A percentile compares a stretch with the other conserved stretches of the same genome.
phyloP scores from a whole-genome alignment of 2,113 vertebrate genomes.

The Psilopogon haemacephalus region DNA sequence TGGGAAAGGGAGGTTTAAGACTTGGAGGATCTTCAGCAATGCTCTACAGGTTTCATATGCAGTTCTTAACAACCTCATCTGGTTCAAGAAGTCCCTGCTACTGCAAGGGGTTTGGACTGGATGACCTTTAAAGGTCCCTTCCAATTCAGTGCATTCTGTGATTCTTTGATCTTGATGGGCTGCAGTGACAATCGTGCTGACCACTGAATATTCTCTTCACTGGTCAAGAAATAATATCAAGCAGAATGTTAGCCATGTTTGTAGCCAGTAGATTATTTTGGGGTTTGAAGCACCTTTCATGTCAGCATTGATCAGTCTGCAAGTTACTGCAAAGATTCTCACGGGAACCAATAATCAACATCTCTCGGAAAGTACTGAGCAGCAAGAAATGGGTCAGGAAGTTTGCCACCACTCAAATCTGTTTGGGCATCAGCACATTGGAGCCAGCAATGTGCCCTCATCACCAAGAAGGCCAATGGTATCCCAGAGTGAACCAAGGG shows the following conservation, averaged over 20 bases:
- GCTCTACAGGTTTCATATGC: background rate
- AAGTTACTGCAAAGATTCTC: background rate
- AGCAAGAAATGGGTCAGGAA: background rate
- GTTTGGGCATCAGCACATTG: background rate
- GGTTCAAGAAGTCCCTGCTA: no score
- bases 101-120: no score
- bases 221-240: background rate
- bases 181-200: background rate
- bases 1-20: background rate
- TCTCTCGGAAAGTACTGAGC: background rate
- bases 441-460: no score
- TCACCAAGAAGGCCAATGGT: no score
- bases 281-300: background rate
- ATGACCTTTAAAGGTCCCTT: no score
- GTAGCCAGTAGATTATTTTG: background rate
- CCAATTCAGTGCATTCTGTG: no score
- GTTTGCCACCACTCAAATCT: background rate
- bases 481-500: no score
- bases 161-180: background rate
- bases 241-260: background rate
- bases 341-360: background rate
- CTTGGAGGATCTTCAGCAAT: background rate
- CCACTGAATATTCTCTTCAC: background rate
- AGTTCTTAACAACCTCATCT: background rate
- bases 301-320: background rate